These are phyloP conservation scores for Zootoca vivipara DNA, from an alignment of 2,113 vertebrate genomes.

Conservation along the genomic window DNA sequence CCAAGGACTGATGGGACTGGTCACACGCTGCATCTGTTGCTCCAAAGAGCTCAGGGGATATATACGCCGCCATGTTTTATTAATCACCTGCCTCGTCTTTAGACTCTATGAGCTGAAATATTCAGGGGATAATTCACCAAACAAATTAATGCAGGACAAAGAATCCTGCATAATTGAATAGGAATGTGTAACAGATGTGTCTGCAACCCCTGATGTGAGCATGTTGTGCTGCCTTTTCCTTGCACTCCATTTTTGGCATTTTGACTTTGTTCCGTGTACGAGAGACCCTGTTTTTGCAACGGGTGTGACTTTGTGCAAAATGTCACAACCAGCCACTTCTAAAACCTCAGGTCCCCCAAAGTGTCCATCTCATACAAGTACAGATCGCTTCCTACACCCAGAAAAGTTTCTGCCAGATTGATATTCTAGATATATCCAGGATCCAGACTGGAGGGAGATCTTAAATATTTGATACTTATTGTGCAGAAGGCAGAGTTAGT, in stretches of 20 bases:
- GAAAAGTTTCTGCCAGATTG: background rate
- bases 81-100: slow-evolving; percentile 15
- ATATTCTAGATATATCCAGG: background rate
- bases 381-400: background rate
- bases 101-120: slow-evolving; percentile 10
- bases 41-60: background rate
- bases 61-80: slow-evolving; percentile 18
- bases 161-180: slow-evolving; percentile 15
- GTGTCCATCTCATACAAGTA: background rate
- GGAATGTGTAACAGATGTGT: slow-evolving; percentile 9
- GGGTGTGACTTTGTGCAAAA: background rate
- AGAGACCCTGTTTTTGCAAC: background rate
- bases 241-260: background rate
- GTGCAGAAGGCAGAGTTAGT: background rate
- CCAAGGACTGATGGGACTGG: background rate
- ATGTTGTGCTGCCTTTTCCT: background rate
- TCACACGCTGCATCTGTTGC: background rate
- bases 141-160: slow-evolving; percentile 28
- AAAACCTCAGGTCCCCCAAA: background rate
- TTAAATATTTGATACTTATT: background rate
- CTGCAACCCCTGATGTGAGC: background rate
- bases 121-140: background rate
- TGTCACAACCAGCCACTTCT: background rate
- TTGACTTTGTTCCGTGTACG: background rate
- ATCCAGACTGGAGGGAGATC: background rate